Evolutionary conservation across 2,797 vertebrate species (phyloP).

Genomic region (Centropyge bicolor): DNA sequence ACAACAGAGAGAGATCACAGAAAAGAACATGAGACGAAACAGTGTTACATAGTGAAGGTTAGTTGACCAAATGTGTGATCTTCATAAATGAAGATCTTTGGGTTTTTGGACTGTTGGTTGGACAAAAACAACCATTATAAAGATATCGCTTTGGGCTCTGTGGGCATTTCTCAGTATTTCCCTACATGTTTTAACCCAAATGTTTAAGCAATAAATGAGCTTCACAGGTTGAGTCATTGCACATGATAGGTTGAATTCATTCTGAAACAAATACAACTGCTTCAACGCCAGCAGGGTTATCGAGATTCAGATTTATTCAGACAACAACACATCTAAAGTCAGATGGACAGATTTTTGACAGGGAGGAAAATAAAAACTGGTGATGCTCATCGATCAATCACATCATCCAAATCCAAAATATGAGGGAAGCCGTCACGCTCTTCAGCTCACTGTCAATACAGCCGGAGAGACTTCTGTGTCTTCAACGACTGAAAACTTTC

Average conservation of each 20-base stretch:
- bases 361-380: background rate
- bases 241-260: background rate
- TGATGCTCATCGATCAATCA: background rate
- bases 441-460: background rate
- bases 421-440: background rate
- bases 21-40: background rate
- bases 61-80: no score
- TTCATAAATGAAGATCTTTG: background rate
- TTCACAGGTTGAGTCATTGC: background rate
- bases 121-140: background rate
- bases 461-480: no score
- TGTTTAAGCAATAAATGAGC: background rate
- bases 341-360: background rate
- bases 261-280: background rate
- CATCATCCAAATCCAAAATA: background rate
- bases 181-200: background rate
- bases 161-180: no score
- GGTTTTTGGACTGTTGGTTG: no score
- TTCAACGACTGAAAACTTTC: no score
- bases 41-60: no score
- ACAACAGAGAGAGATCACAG: background rate
- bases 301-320: background rate
- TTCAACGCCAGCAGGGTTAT: background rate
- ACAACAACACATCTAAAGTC: no score
- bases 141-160: background rate